Base-by-base conservation (phyloP, 2,888 invertebrate species). In the Ormyrus pomaceus region DNA sequence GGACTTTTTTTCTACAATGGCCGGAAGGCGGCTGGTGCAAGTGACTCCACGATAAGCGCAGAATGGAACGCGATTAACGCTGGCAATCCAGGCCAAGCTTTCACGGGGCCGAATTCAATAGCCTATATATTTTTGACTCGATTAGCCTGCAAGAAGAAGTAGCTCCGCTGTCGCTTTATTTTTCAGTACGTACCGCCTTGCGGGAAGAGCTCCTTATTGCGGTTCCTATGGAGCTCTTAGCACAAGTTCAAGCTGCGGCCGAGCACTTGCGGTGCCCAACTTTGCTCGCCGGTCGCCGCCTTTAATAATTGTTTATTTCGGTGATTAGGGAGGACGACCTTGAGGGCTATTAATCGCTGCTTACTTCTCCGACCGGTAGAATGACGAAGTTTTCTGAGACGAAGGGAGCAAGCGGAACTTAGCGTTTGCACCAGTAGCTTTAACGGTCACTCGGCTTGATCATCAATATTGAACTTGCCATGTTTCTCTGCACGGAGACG, bases 21-120 rank as follows among this genome's bases (percentile, higher is more conserved):
- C 62, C 45, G 13, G n/a, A 46, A 62, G 62, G 58, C 71, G 65
- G 66, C 70, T 48, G 75, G 61, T 70, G 77, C 65, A 75, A 66
- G 78, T 61, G 78, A 68, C 64, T 56, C 51, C 51, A 59, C 66
- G 79, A 71, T 83, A 79, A 83, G 76, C 72, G 45, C 13, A 58
- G 69, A 70, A 69, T 59, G 69, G 82, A 81, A 82, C 82, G 82
- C 82, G 82, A 84, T 84, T 84, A 84, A 78, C 80, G 79, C 72
- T 64, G 68, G 71, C 73, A 81, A 83, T 78, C 65, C 59, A 72
- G 74, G 83, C 79, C 79, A 82, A 82, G 79, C 84, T 74, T 64
- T 75, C 77, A 51, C 51, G n/a, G 48, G 64, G 34, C 34, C 58
- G 65, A 75, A 77, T 65, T 61, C 77, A 75, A 70, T 79, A 65